Evolutionary conservation across 1,140 invertebrate genomes (phyloP), one percentile per base, ranked within the genome.

Genomic region (Uloborus diversus): DNA sequence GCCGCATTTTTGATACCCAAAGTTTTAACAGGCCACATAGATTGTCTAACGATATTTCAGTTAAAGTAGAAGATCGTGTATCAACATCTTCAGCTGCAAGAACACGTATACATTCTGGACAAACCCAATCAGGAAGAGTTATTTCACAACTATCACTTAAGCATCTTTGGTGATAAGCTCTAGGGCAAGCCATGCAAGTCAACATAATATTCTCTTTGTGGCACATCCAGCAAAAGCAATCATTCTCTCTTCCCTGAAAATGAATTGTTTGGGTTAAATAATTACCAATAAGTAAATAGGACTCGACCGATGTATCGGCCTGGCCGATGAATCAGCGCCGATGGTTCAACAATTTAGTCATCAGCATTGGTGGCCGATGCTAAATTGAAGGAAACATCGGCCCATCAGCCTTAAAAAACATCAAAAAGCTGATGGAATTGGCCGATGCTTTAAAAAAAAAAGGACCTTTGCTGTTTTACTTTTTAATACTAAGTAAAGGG

Each of bases 181-280:
- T 88, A n/a, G 94, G 93, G 87, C 95, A 98, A 30, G 92, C 91
- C 79, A 91, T 92, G 85, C 95, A 97, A 32, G 81, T 83, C 23
- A 90, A 87, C 13, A 88, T 83, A 84, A 91, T 87, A 73, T 90
- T 89, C 0, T 90, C 90, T 32, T 86, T 86, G 78, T 88, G 87
- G 85, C 96, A 98, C 56, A 92, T 87, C 95, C 95, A 98, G 85
- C 96, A 98, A 84, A 92, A 97, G 53, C 89, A 89, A 87, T 97
- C 96, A 83, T 88, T 87, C 61, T 85, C 81, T 70, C 83, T 84
- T 47, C 85, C 85, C 87, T 88, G 25, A n/a, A 62, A 62, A 59
- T 30, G 25, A 37, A 9, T 9, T 1, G 25, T n/a, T 2, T 3
- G 25, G 27, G 1, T 3, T 57, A 25, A 11, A 11, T 57, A 13